Evolutionary conservation across 2,888 invertebrate species (phyloP), one percentile per base, ranked within the genome.

Genomic region (Priocnemis perturbator): DNA sequence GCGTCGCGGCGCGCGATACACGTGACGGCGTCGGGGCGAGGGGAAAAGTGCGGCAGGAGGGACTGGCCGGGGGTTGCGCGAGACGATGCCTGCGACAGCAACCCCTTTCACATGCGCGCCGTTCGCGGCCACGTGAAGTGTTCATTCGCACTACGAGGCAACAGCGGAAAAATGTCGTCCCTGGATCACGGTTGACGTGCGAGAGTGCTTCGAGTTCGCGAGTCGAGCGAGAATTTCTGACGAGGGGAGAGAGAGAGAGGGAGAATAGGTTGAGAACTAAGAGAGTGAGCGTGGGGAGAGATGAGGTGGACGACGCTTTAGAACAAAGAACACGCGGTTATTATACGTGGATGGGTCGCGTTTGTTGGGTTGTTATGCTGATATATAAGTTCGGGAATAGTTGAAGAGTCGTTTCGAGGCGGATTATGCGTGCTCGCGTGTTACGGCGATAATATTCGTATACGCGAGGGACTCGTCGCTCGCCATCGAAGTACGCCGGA

Each of bases 61-160:
- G 11, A 78, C 78, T 73, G 77, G 70, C 76, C 79, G 68, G 82
- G 81, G 83, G 81, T 73, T 81, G 77, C 79, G 75, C 70, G 68
- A 59, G 64, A 53, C 44, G 47, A 45, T 65, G 74, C 67, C 62
- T 68, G 65, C 58, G 60, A 66, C 68, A 61, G 70, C 72, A 80
- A 74, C 79, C 79, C 77, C 78, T 73, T 74, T 86, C 86, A 86
- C 84, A 87, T 86, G 84, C 84, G 83, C 83, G 82, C 78, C 79
- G 82, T 81, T 81, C 81, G 82, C 78, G 80, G 77, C 81, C 85
- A 85, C 81, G 86, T 83, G 81, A 82, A 77, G 74, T 76, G 63
- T 69, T 68, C 58, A 64, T 73, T 71, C 71, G 64, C 71, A 69
- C 63, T 37, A 37, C 37, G 37, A 68, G 67, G 67, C 50, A 72